Evolutionary conservation across 2,113 vertebrate genomes (phyloP).

Genomic region (Cottus gobio): DNA sequence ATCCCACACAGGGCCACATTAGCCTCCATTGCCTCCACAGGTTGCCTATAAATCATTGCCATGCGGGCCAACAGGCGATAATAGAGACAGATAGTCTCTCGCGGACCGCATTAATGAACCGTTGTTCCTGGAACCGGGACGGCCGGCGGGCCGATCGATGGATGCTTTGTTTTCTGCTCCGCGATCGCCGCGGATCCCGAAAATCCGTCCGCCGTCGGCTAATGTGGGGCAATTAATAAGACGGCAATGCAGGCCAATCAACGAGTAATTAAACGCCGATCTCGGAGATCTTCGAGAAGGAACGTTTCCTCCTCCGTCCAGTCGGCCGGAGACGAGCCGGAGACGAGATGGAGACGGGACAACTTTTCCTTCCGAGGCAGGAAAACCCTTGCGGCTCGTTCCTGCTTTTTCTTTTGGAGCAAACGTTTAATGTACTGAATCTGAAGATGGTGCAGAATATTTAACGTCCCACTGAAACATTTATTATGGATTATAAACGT

Average conservation of each 20-base stretch:
- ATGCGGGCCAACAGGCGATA: conserved; percentile 63
- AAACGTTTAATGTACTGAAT: not conserved
- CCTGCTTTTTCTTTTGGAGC: not conserved
- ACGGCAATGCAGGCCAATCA: conserved; percentile 15
- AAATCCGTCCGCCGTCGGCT: not conserved
- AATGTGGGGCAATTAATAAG: conserved; percentile 44
- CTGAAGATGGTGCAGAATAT: not conserved
- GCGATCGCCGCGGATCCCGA: not conserved
- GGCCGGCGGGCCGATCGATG: conserved; percentile 56
- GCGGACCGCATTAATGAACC: conserved; percentile 71
- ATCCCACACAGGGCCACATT: conserved; percentile 43
- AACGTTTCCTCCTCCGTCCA: conserved; percentile 12
- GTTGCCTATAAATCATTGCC: conserved; percentile 69
- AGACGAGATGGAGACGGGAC: not conserved
- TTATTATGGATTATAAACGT: not conserved
- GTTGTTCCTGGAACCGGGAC: conserved; percentile 65
- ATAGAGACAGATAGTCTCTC: conserved; percentile 72
- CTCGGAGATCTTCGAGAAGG: conserved; percentile 6
- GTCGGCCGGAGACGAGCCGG: not conserved
- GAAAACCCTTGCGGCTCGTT: not conserved
- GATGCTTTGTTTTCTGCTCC: conserved; percentile 56
- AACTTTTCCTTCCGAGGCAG: not conserved
- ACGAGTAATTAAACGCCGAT: conserved; percentile 34
- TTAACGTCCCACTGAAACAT: not conserved
- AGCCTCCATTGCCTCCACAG: conserved; percentile 56